Evolutionary conservation across 2,888 invertebrate genomes (phyloP).

Genomic region (Drosophila mayaguana): DNA sequence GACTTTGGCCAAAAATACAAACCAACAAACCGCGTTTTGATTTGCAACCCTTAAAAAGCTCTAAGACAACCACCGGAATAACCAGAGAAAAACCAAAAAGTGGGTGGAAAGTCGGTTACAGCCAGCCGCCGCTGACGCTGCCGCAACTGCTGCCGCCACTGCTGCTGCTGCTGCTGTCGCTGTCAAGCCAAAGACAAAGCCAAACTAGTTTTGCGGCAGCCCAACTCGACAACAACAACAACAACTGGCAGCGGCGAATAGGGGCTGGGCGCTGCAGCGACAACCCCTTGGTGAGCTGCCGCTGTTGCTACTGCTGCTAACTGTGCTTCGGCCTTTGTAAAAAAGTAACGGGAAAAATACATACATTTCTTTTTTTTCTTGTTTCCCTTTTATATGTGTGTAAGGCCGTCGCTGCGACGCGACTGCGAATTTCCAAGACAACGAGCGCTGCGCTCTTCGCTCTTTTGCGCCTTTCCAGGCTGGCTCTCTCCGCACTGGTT

Average conservation of each 20-base stretch:
- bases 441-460: slow-evolving; percentile 38
- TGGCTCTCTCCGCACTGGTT: slow-evolving; percentile 44
- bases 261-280: slow-evolving; percentile 20
- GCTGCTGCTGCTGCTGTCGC: slow-evolving; percentile 25
- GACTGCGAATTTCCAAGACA: slow-evolving; percentile 59
- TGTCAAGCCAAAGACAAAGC: slow-evolving; percentile 70
- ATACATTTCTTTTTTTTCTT: neutral
- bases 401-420: slow-evolving; percentile 35
- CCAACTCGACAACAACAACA: slow-evolving; percentile 44
- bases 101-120: slow-evolving; percentile 75
- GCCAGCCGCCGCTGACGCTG: slow-evolving; percentile 18
- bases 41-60: slow-evolving; percentile 78
- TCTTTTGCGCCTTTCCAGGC: slow-evolving; percentile 62
- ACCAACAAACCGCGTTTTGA: slow-evolving; percentile 81
- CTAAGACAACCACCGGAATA: slow-evolving; percentile 66
- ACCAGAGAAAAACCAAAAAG: slow-evolving; percentile 70
- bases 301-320: slow-evolving; percentile 12
- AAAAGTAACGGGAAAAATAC: slow-evolving; percentile 16
- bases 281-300: slow-evolving; percentile 29
- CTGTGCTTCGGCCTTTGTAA: slow-evolving; percentile 11
- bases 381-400: neutral
- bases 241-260: neutral
- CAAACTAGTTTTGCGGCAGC: slow-evolving; percentile 76
- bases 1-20: slow-evolving; percentile 81
- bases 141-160: neutral